Evolutionary conservation across 2,113 vertebrate species (phyloP).

Genomic region (Albula goreensis): DNA sequence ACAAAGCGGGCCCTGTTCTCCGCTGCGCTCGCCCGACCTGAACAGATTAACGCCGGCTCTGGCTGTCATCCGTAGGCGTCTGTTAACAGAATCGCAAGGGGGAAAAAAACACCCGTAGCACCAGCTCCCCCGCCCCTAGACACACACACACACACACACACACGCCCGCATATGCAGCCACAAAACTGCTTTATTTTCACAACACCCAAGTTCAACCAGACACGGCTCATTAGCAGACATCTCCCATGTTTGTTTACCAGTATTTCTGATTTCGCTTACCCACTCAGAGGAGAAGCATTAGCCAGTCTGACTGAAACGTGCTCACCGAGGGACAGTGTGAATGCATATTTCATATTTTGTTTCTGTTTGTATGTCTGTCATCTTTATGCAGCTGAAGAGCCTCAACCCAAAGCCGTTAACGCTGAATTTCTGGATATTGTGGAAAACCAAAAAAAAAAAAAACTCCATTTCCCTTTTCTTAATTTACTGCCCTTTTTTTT

Average conservation of each 20-base stretch:
- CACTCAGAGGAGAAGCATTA: not conserved
- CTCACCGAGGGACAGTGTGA: not conserved
- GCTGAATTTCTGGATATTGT: conserved; percentile 14
- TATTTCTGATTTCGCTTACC: not conserved
- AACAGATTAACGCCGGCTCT: not conserved
- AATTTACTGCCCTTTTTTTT: not conserved
- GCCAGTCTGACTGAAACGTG: not conserved
- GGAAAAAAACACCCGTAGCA: not conserved
- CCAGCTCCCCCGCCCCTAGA: not conserved
- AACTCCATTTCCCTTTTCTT: not conserved
- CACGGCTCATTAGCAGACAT: not conserved
- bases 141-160: not conserved
- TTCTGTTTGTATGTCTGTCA: not conserved
- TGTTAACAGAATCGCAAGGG: not conserved
- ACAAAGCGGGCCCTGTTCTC: not conserved
- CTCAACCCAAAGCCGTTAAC: not conserved
- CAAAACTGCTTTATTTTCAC: not conserved
- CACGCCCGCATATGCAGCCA: not conserved
- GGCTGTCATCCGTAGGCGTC: not conserved
- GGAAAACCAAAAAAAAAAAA: conserved; percentile 3
- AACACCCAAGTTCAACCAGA: not conserved
- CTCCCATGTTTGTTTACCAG: not conserved
- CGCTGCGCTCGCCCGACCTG: not conserved
- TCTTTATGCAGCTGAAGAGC: conserved; percentile 8
- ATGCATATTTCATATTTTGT: not conserved